A percentile compares a stretch with the other conserved stretches of the same genome.
These are phyloP conservation scores for Cynodonichthys magdalenae DNA, from an alignment of 2,797 vertebrate species.

Conservation along the genomic window DNA sequence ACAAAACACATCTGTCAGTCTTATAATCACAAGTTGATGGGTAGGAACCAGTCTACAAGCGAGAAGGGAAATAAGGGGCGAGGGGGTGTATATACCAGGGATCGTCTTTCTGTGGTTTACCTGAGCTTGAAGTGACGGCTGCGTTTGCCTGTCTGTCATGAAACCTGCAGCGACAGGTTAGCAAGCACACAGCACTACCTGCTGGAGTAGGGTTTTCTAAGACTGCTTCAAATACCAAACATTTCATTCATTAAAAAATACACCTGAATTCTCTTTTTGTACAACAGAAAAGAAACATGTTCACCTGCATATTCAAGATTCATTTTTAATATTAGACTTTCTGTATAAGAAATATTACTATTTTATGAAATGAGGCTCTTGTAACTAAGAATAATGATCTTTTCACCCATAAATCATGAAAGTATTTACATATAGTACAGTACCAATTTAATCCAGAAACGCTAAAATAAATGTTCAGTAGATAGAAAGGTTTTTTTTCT, in stretches of 20 bases:
- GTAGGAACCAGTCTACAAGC: slow-evolving; percentile 40
- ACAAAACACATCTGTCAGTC: slow-evolving; percentile 50
- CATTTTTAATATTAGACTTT: slow-evolving; percentile 86
- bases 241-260: slow-evolving; percentile 79
- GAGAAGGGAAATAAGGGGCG: neutral
- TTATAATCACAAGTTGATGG: slow-evolving; percentile 53
- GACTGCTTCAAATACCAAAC: slow-evolving; percentile 80
- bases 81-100: slow-evolving; percentile 40
- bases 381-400: slow-evolving; percentile 80
- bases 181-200: slow-evolving; percentile 72
- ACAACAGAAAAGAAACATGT: slow-evolving; percentile 82
- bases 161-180: slow-evolving; percentile 67
- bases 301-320: slow-evolving; percentile 87
- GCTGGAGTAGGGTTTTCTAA: slow-evolving; percentile 72
- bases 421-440: slow-evolving; percentile 90
- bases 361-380: slow-evolving; percentile 85
- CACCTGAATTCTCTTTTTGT: slow-evolving; percentile 83
- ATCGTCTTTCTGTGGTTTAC: slow-evolving; percentile 75
- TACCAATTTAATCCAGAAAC: slow-evolving; percentile 85
- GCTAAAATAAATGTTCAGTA: slow-evolving; percentile 92
- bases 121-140: slow-evolving; percentile 79
- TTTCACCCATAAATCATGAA: slow-evolving; percentile 81
- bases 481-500: slow-evolving; percentile 82
- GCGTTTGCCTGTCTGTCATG: slow-evolving; percentile 54
- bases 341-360: slow-evolving; percentile 92